Evolutionary conservation across 2,888 invertebrate genomes (phyloP).

Genomic region (Athrips mouffetella): DNA sequence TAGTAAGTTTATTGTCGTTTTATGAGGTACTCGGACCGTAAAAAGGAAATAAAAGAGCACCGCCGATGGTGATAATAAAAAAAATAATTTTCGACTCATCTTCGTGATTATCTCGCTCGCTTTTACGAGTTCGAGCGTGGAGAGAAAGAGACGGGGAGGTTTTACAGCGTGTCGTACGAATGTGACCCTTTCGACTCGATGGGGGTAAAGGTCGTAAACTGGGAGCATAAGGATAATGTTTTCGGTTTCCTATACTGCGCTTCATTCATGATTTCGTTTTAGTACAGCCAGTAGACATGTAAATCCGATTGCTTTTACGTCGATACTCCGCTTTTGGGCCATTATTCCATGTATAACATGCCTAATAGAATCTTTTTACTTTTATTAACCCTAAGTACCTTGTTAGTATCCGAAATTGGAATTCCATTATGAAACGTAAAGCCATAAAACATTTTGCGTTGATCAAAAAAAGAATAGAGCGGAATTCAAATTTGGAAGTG

Average conservation of each 20-base stretch:
- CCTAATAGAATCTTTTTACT: conserved; percentile 52
- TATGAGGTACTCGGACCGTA: conserved; percentile 80
- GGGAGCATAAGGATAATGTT: conserved; percentile 79
- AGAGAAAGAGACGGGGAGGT: conserved; percentile 51
- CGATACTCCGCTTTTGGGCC: conserved; percentile 57
- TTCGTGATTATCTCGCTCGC: conserved; percentile 73
- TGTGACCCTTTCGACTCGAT: conserved; percentile 76
- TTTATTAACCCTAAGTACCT: neutral
- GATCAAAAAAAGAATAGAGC: conserved; percentile 25
- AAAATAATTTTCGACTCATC: conserved; percentile 79
- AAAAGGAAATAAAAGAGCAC: conserved; percentile 80
- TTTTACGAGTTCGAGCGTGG: conserved; percentile 52
- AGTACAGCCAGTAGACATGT: conserved; percentile 74
- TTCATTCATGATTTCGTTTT: conserved; percentile 79
- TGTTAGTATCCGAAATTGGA: neutral
- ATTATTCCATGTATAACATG: conserved; percentile 67
- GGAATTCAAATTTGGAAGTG: conserved; percentile 65
- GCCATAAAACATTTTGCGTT: conserved; percentile 5
- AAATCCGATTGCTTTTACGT: conserved; percentile 73
- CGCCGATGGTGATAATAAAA: conserved; percentile 79
- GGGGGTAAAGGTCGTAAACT: conserved; percentile 79
- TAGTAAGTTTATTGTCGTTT: conserved; percentile 80
- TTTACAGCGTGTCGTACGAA: conserved; percentile 70
- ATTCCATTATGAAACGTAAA: neutral
- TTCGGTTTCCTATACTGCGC: conserved; percentile 75